A percentile compares a stretch with the other conserved stretches of the same genome.
These are phyloP conservation scores for Chrysolina haemoptera DNA, from an alignment of 2,888 invertebrate genomes.

Conservation along the genomic window DNA sequence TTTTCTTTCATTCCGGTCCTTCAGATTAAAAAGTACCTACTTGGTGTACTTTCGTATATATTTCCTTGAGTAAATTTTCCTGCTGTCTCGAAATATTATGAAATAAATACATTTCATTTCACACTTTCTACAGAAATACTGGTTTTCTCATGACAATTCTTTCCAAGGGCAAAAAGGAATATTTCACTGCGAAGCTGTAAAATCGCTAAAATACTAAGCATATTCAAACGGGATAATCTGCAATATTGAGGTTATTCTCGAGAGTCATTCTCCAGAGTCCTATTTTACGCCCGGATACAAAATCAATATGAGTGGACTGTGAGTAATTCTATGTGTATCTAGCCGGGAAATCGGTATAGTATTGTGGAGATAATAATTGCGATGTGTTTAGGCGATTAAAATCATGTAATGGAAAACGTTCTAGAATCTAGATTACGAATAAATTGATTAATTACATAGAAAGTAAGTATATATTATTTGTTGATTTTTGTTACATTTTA, in stretches of 20 bases:
- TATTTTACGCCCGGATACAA: constrained; percentile 39
- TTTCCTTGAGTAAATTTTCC: too few relatives aligned
- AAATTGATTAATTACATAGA: background rate
- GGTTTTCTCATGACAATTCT: background rate
- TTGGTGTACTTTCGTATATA: too few relatives aligned
- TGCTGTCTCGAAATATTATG: background rate
- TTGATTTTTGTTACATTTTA: background rate
- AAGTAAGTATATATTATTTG: background rate
- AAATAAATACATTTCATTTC: background rate
- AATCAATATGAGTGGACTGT: constrained; percentile 25
- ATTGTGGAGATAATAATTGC: background rate
- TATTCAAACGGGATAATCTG: constrained; percentile 43
- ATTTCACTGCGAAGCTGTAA: constrained; percentile 26
- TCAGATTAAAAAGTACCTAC: too few relatives aligned
- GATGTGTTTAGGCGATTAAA: background rate
- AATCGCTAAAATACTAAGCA: constrained; percentile 40
- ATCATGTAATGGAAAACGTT: background rate
- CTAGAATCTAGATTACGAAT: background rate
- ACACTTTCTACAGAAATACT: background rate
- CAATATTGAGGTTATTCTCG: constrained; percentile 43
- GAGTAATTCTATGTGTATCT: background rate
- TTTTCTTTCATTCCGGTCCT: too few relatives aligned
- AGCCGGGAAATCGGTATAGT: background rate
- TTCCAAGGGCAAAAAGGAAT: background rate
- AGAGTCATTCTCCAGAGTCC: constrained; percentile 40